phyloP scores from a whole-genome alignment of 37 sponge, comb jelly and placozoan genomes.

The Spongilla lacustris region DNA sequence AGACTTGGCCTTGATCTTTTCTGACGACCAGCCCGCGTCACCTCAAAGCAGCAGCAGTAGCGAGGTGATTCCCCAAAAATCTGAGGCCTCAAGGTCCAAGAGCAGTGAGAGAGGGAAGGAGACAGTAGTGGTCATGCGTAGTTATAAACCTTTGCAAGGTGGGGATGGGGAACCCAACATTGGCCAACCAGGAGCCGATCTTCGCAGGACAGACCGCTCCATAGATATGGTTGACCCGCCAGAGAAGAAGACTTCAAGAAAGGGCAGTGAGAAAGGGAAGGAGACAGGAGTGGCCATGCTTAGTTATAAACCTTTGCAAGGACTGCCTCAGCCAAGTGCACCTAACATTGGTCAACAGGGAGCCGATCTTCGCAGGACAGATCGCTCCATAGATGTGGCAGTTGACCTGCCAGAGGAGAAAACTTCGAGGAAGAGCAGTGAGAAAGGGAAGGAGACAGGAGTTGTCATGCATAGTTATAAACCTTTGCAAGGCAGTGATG shows the following conservation, averaged over 20 bases:
- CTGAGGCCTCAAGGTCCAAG: conserved; percentile 11
- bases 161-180: neutral
- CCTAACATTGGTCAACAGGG: neutral
- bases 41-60: neutral
- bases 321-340: neutral
- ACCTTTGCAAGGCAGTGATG: neutral
- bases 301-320: neutral
- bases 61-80: neutral
- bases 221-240: neutral
- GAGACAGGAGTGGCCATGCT: neutral
- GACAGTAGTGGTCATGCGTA: neutral
- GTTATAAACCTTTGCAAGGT: neutral
- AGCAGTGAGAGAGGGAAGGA: neutral
- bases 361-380: neutral
- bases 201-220: neutral
- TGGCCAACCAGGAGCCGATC: neutral
- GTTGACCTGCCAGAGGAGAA: neutral
- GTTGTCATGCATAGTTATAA: too few species aligned
- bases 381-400: neutral
- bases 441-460: neutral
- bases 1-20: neutral
- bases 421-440: neutral
- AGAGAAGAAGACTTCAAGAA: neutral
- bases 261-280: neutral
- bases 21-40: neutral